Percentiles rank a stretch among this genome's conserved stretches.
Conservation (phyloP, 2,797 vertebrate genomes). For the Etheostoma nigrum region DNA sequence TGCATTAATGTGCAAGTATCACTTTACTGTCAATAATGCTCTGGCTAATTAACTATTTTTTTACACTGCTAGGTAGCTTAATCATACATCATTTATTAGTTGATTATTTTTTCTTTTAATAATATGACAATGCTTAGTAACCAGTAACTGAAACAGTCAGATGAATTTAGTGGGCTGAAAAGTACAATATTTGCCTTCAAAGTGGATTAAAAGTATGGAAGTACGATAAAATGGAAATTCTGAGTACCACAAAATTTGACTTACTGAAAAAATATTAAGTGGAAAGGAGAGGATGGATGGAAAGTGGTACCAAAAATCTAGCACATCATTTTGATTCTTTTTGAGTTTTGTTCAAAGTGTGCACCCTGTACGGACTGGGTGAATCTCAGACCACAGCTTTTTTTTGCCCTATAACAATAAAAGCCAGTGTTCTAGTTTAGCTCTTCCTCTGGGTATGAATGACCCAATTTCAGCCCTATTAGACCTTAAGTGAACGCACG, state of each 20-base stretch:
- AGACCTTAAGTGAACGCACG: not conserved
- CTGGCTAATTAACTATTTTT: too few relatives aligned
- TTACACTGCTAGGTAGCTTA: not conserved
- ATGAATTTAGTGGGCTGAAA: too few relatives aligned
- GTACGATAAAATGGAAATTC: not conserved
- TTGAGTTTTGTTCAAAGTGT: not conserved
- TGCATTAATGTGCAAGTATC: not conserved
- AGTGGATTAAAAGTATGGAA: not conserved
- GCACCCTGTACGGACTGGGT: not conserved
- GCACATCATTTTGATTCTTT: not conserved
- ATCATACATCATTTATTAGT: not conserved
- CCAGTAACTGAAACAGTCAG: not conserved
- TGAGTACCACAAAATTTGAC: not conserved
- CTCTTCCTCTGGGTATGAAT: constrained; percentile 40
- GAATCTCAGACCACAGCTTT: not conserved
- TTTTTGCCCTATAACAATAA: constrained; percentile 2
- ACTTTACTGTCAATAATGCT: not conserved
- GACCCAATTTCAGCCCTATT: constrained; percentile 57
- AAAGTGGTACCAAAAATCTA: not conserved
- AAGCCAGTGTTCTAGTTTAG: constrained; percentile 21
- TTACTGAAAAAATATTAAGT: too few relatives aligned
- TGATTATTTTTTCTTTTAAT: not conserved
- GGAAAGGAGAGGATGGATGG: too few relatives aligned
- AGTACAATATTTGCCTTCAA: too few relatives aligned
- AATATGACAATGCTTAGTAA: not conserved